phyloP scores from a whole-genome alignment of 2,888 invertebrate species.

The Hemaris fuciformis region DNA sequence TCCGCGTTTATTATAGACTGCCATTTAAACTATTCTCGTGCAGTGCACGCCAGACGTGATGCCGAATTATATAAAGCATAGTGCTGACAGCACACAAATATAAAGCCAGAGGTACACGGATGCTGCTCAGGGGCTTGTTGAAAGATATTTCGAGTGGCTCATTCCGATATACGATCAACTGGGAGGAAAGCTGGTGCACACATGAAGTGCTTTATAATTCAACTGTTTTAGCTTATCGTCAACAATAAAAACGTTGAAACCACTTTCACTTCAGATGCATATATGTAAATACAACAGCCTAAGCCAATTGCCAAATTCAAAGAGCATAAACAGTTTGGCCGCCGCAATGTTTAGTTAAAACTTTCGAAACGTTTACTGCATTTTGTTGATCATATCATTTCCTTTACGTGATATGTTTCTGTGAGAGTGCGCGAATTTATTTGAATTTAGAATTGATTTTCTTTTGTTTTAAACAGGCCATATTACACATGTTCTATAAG shows the following conservation, averaged over 20 bases:
- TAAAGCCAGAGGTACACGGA: conserved; percentile 21
- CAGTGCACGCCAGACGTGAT: conserved; percentile 36
- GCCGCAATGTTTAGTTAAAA: neutral
- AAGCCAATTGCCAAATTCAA: neutral
- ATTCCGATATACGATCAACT: neutral
- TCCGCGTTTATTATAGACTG: conserved; percentile 47
- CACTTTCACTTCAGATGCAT: neutral
- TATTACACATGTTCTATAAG: conserved; percentile 20
- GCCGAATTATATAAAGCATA: conserved; percentile 28
- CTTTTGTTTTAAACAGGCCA: neutral
- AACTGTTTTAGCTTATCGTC: neutral
- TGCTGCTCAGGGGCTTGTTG: neutral
- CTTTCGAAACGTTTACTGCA: conserved; percentile 2
- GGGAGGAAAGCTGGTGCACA: neutral
- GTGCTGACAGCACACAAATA: conserved; percentile 26
- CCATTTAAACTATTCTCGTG: conserved; percentile 54
- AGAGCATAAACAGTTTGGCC: conserved; percentile 4
- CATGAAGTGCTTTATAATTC: conserved; percentile 6
- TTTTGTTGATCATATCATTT: neutral
- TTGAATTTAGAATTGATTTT: neutral
- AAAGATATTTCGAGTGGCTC: conserved; percentile 7
- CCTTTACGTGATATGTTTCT: neutral
- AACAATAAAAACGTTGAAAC: neutral
- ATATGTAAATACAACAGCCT: neutral
- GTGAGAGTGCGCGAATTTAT: neutral